Percentiles rank a stretch among this genome's conserved stretches.
Conservation (phyloP, 2,113 vertebrate species). For the Carassius auratus region DNA sequence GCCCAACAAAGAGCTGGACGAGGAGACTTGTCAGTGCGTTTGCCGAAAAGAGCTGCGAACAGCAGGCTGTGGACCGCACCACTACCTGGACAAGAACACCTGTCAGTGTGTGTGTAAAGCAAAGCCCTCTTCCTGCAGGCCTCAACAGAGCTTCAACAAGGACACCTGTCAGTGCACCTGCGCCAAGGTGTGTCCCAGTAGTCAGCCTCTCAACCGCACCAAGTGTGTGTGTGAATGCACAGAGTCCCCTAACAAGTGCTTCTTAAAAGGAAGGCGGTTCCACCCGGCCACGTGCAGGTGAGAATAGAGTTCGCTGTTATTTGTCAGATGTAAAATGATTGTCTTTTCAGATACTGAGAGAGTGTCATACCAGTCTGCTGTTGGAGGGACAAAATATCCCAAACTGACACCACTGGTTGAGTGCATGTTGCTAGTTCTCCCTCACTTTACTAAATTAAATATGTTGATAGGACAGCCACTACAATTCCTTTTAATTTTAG, state of each 20-base stretch:
- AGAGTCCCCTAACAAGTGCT: conserved; percentile 90
- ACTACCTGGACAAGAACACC: conserved; percentile 81
- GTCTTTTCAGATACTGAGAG: background rate
- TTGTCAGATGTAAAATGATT: background rate
- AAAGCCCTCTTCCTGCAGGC: conserved; percentile 75
- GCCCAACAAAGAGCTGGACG: conserved; percentile 87
- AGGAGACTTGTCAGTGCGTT: conserved; percentile 91
- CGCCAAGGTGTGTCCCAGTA: conserved; percentile 83
- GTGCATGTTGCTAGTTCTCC: background rate
- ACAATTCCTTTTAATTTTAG: background rate
- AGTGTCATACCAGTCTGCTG: background rate
- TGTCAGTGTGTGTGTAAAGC: conserved; percentile 89
- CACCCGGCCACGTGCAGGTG: conserved; percentile 93
- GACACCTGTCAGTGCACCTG: conserved; percentile 90
- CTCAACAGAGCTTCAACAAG: conserved; percentile 84
- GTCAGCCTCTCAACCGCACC: conserved; percentile 86
- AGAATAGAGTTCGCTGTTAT: conserved; percentile 35
- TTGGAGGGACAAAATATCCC: background rate
- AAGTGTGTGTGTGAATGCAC: conserved; percentile 92
- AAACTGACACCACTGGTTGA: background rate
- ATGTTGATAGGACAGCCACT: background rate
- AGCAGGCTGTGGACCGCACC: conserved; percentile 83
- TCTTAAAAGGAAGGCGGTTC: conserved; percentile 90
- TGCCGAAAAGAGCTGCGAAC: conserved; percentile 76
- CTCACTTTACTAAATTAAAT: background rate